A percentile compares a stretch with the other conserved stretches of the same genome.
phyloP scores from a whole-genome alignment of 2,797 vertebrate species.

The Chaetophractus vellerosus region DNA sequence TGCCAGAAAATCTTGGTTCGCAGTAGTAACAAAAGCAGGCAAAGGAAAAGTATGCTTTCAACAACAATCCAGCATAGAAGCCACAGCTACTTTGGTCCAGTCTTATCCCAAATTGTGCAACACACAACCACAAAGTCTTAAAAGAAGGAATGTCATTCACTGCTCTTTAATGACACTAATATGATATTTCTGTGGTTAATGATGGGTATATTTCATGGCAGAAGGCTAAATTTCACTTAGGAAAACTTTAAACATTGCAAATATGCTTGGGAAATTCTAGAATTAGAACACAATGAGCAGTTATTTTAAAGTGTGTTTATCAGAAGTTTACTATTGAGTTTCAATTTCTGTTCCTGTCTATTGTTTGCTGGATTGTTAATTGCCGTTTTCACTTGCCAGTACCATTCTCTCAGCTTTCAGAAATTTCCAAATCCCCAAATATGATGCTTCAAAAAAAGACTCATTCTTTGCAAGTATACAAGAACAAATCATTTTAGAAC shows the following conservation, averaged over 20 bases:
- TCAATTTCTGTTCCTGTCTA: slow-evolving; percentile 77
- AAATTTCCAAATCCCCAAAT: slow-evolving; percentile 70
- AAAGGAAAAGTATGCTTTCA: neutral
- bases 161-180: slow-evolving; percentile 2
- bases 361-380: slow-evolving; percentile 80
- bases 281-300: slow-evolving; percentile 72
- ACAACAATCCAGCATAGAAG: neutral
- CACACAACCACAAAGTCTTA: neutral
- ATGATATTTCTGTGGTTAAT: slow-evolving; percentile 45
- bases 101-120: neutral
- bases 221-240: neutral
- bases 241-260: slow-evolving; percentile 45
- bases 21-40: slow-evolving; percentile 34
- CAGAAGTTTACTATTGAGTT: slow-evolving; percentile 57
- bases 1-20: slow-evolving; percentile 40
- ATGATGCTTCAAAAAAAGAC: slow-evolving; percentile 58
- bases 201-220: slow-evolving; percentile 26
- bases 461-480: slow-evolving; percentile 27
- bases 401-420: slow-evolving; percentile 77
- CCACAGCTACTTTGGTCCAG: neutral
- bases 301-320: slow-evolving; percentile 69
- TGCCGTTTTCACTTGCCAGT: slow-evolving; percentile 70
- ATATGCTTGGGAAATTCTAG: slow-evolving; percentile 62
- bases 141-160: neutral
- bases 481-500: slow-evolving; percentile 44